Evolutionary conservation across 2,113 vertebrate species (phyloP).

Genomic region (Micronycteris hirsuta): DNA sequence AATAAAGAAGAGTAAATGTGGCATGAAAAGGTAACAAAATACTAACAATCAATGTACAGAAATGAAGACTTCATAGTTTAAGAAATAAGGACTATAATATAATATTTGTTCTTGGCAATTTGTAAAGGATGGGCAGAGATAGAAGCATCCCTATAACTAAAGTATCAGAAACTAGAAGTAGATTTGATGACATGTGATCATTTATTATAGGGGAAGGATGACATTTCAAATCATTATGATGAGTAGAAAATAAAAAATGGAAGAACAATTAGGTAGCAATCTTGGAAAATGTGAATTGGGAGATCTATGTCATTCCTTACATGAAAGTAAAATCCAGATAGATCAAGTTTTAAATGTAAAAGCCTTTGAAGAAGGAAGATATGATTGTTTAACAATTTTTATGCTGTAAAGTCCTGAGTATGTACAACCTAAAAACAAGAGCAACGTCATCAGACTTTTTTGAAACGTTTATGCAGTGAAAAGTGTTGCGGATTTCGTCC

Average conservation of each 20-base stretch:
- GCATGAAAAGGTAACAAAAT: not conserved
- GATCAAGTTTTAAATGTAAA: not conserved
- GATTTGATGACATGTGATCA: not conserved
- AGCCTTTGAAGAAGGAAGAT: conserved; percentile 25
- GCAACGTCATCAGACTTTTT: not conserved
- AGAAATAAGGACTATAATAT: not conserved
- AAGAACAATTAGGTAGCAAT: not conserved
- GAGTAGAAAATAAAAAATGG: not conserved
- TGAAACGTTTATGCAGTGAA: not conserved
- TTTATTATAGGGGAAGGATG: not conserved
- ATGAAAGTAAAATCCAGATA: conserved; percentile 13
- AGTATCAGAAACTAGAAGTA: not conserved
- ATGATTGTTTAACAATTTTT: not conserved
- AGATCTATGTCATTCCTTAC: not conserved
- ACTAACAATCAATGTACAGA: not conserved
- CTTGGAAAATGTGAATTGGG: not conserved
- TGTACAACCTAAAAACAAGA: conserved; percentile 29
- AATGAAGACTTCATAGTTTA: not conserved
- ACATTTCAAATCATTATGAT: not conserved
- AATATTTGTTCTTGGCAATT: not conserved
- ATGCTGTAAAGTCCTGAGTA: not conserved
- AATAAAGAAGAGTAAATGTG: conserved; percentile 7
- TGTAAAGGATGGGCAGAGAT: not conserved
- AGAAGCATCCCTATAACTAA: not conserved
- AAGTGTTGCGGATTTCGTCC: too few species aligned